A percentile compares a stretch with the other conserved stretches of the same genome.
Conservation (phyloP, 2,113 vertebrate genomes). For the Ahaetulla prasina region DNA sequence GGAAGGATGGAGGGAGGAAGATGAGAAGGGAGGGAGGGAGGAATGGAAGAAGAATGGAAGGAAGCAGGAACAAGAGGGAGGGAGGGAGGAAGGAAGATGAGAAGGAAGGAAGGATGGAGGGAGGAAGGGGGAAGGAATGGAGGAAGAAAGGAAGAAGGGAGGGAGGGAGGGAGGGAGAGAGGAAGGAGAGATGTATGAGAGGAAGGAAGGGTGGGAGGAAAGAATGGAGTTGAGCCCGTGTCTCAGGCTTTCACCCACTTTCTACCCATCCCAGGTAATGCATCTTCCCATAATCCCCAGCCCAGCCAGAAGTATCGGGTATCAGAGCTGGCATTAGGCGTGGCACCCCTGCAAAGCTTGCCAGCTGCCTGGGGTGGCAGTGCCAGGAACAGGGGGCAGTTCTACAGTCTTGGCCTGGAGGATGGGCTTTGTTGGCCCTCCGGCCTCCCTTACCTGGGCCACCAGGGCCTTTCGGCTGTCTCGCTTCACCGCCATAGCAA, state of each 20-base stretch:
- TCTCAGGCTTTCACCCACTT: not conserved
- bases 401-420: not conserved
- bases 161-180: not conserved
- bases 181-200: no score
- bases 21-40: no score
- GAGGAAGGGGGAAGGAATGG: no score
- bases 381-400: no score
- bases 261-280: not conserved
- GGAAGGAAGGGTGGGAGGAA: not conserved
- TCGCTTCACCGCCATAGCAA: slow-evolving; percentile 97
- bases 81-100: no score
- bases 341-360: not conserved
- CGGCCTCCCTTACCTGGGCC: slow-evolving; percentile 80
- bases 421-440: not conserved
- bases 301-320: not conserved
- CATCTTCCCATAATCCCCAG: not conserved
- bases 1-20: no score
- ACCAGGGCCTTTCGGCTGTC: slow-evolving; percentile 96
- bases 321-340: not conserved
- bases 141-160: no score
- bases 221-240: not conserved
- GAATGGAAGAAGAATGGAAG: no score
- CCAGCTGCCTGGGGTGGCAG: not conserved
- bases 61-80: no score
- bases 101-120: no score